A percentile compares a stretch with the other conserved stretches of the same genome.
Conservation (phyloP, 1,140 invertebrate genomes). For the Drosophila kikkawai region DNA sequence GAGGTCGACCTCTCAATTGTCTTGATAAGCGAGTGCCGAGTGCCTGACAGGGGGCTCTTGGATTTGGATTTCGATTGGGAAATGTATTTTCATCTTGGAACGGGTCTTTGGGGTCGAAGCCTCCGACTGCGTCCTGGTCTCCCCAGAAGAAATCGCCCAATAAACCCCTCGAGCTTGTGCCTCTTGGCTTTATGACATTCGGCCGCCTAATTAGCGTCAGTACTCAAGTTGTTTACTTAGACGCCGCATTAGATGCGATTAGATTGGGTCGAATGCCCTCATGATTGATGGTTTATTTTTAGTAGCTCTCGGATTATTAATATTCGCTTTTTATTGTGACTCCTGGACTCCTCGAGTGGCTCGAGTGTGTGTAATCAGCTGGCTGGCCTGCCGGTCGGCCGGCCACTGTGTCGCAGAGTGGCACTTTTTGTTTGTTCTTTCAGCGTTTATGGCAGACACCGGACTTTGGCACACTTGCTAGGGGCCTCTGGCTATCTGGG, state of each 20-base stretch:
- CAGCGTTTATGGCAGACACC: constrained; percentile 49
- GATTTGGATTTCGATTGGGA: constrained; percentile 1
- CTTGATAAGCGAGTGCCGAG: constrained; percentile 50
- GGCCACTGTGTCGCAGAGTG: constrained; percentile 16
- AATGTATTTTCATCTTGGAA: constrained; percentile 18
- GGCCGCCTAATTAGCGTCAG: constrained; percentile 44
- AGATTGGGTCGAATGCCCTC: constrained; percentile 66
- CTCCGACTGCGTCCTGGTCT: neutral
- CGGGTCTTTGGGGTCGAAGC: constrained; percentile 8
- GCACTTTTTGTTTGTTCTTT: constrained; percentile 14
- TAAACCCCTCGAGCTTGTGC: constrained; percentile 5
- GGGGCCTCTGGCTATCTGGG: constrained; percentile 51
- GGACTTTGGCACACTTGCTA: constrained; percentile 51
- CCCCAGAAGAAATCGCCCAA: constrained; percentile 15
- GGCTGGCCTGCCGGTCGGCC: constrained; percentile 1
- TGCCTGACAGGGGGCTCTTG: constrained; percentile 15
- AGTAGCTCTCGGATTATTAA: constrained; percentile 73
- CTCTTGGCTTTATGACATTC: constrained; percentile 51
- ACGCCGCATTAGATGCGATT: constrained; percentile 72
- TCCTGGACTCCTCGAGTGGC: constrained; percentile 46
- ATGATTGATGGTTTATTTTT: constrained; percentile 80
- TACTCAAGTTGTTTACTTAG: constrained; percentile 75
- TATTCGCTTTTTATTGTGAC: constrained; percentile 58
- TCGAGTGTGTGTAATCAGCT: constrained; percentile 36
- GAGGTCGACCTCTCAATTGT: constrained; percentile 70